Evolutionary conservation across 2,797 vertebrate species (phyloP), one percentile per base, ranked within the genome.

Genomic region (Oreochromis grahami): DNA sequence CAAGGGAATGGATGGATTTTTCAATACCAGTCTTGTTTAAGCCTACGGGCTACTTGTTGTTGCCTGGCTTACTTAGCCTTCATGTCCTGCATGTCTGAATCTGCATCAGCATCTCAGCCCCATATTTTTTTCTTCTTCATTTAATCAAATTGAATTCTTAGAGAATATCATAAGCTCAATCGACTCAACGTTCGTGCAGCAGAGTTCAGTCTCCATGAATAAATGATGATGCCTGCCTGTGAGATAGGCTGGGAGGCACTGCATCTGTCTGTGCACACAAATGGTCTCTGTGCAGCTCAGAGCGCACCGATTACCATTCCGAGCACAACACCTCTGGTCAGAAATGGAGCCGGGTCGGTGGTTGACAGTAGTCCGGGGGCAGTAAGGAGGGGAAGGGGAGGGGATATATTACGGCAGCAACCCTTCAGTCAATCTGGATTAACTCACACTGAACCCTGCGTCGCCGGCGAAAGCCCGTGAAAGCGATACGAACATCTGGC

Each of bases 181-280:
- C 83, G 79, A 29, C 83, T 88, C 81, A 56, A 84, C 91, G 82
- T 89, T 87, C 87, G 88, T 89, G 93, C 92, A 83, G 86, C 32
- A 68, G 91, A 93, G 90, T 93, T 92, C 85, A 92, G 83, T 89
- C 87, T 84, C 74, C 91, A 95, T 96, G 92, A 96, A 96, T 95
- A 95, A 95, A 95, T 95, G 11, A 95, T 96, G 92, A 92, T 91
- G 92, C 91, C 86, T 91, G 91, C 91, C 92, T 86, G 89, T 38
- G 91, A 94, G 94, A 90, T 89, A 89, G 89, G 89, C 92, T 91
- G 92, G 88, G 92, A 95, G 94, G 89, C 92, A 87, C 90, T 87
- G 93, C 95, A 94, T 95, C 94, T 94, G 93, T 91, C 93, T 87
- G 29, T 81, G 92, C 95, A 94, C 94, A 95, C 95, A 95, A 94